Conservation (phyloP, 2,888 invertebrate genomes). For the Laspeyria flexula region DNA sequence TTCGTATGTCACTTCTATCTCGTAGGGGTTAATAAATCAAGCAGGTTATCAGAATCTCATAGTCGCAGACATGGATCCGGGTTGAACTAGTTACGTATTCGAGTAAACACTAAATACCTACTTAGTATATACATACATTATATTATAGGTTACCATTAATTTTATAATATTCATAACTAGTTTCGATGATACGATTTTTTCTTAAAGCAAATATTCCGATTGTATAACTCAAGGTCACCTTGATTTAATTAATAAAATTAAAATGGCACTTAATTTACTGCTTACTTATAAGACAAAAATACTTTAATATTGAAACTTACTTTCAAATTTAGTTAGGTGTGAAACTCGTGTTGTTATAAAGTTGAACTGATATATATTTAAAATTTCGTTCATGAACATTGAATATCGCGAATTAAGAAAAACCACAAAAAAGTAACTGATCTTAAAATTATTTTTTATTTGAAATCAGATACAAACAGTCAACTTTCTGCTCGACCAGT, state of each 20-base stretch:
- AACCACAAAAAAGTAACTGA: too few species aligned
- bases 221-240: constrained; percentile 18
- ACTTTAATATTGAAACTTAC: not conserved
- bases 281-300: not conserved
- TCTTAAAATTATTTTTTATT: too few species aligned
- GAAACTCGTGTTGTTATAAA: too few species aligned
- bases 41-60: constrained; percentile 20
- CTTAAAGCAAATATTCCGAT: constrained; percentile 19
- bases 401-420: too few species aligned
- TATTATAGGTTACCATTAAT: too few species aligned
- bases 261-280: not conserved
- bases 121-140: too few species aligned
- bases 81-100: constrained; percentile 71
- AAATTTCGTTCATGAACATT: too few species aligned
- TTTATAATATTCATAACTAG: constrained; percentile 26
- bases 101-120: constrained; percentile 40
- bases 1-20: constrained; percentile 4
- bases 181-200: constrained; percentile 11
- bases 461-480: too few species aligned
- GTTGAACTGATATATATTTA: too few species aligned
- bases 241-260: not conserved
- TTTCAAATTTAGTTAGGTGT: not conserved
- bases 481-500: too few species aligned
- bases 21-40: constrained; percentile 15
- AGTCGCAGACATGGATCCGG: constrained; percentile 69